Conservation (phyloP, 2,113 vertebrate genomes). For the Megaceryle maxima region DNA sequence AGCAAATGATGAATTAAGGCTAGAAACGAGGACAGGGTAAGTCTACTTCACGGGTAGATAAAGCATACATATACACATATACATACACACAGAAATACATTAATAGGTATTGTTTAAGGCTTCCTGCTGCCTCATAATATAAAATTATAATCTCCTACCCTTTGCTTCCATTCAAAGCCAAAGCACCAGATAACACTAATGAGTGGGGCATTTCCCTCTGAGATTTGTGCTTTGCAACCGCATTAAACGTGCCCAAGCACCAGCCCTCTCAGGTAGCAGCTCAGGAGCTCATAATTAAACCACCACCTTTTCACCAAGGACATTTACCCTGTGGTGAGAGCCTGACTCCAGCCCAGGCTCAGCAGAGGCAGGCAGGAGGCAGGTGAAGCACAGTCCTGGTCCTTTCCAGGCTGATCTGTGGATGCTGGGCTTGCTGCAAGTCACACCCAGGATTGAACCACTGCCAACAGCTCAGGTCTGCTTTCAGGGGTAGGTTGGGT, state of each 20-base stretch:
- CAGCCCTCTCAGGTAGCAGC: not conserved
- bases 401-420: not conserved
- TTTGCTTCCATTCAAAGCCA: not conserved
- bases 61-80: accelerated
- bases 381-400: not conserved
- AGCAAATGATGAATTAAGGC: not conserved
- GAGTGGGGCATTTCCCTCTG: not conserved
- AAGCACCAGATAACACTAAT: not conserved
- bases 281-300: not conserved
- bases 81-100: not conserved
- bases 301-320: not conserved
- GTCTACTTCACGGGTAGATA: not conserved
- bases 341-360: not conserved
- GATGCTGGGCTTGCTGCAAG: not conserved
- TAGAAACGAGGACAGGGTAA: not conserved
- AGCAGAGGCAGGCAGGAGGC: not conserved
- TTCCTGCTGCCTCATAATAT: not conserved
- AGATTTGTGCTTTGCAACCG: not conserved
- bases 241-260: not conserved
- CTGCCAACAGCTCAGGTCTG: not conserved
- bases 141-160: not conserved
- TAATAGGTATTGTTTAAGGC: not conserved
- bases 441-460: no score
- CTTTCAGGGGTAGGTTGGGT: not conserved
- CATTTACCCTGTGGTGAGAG: accelerated